phyloP scores from a whole-genome alignment of 1,140 invertebrate genomes.

The Neuroterus valhalla region DNA sequence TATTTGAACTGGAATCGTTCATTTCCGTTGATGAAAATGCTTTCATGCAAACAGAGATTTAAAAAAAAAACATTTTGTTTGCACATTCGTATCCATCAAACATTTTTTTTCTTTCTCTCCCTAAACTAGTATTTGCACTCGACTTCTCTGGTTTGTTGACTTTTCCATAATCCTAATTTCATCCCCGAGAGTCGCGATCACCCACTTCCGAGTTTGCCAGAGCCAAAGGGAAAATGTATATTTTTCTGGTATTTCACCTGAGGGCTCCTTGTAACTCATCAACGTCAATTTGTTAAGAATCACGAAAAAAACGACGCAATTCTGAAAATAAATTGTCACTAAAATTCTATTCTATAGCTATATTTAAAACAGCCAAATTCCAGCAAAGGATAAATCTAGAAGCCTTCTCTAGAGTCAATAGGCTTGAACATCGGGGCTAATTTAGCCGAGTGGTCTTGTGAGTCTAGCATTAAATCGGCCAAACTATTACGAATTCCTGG shows the following conservation, averaged over 20 bases:
- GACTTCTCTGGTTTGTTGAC: slow-evolving; percentile 11
- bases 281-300: background rate
- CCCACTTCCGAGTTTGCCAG: background rate
- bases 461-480: slow-evolving; percentile 10
- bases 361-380: slow-evolving; percentile 15
- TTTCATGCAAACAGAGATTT: no score
- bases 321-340: background rate
- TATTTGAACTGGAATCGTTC: no score
- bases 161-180: slow-evolving; percentile 19
- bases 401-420: background rate
- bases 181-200: background rate
- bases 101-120: background rate
- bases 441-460: slow-evolving; percentile 12
- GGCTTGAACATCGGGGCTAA: slow-evolving; percentile 20
- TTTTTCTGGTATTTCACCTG: slow-evolving; percentile 1
- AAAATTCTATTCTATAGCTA: background rate
- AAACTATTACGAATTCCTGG: slow-evolving; percentile 24
- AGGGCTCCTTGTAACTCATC: background rate
- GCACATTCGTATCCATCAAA: no score
- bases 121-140: background rate
- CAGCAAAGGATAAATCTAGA: background rate
- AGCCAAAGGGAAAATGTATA: background rate
- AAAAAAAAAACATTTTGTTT: no score
- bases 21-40: no score
- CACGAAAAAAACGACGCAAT: background rate